Base-by-base conservation (phyloP, 2,888 invertebrate species). In the Hofmannophila pseudospretella region DNA sequence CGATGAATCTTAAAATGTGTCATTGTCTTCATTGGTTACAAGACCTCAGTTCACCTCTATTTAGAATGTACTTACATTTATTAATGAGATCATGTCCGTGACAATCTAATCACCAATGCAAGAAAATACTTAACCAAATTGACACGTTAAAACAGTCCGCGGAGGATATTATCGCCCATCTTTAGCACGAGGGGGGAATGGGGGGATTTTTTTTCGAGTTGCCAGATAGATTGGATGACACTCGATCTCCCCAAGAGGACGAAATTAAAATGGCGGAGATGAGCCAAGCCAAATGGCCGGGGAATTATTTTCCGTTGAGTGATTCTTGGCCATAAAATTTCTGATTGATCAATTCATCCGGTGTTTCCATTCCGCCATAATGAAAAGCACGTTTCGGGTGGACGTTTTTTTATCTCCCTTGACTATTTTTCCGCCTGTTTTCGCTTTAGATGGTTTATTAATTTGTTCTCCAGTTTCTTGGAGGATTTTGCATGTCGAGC, bases 321-420 rank as follows among this genome's bases (percentile, higher is more conserved):
- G 85, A 86, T 86, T 85, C 80, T 69, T 63, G 75, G 64, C 80
- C 84, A 82, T 84, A 84, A 85, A 86, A 84, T 76, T 81, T 80
- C 77, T 84, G 84, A 85, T 84, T 84, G 86, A 86, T 86, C 86
- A 86, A 86, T 86, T 84, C 82, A 84, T 86, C 70, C 78, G 72
- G 69, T 76, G 77, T 79, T 79, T 67, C 76, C 73, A 75, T 78
- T 70, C 60, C 74, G 65, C 58, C 62, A 62, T 85, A 85, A 85
- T 85, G 84, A 85, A 80, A 77, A 75, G 80, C 74, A 74, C 78
- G 79, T 69, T 72, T 62, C 67, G 67, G 66, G 70, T 68, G 64
- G 77, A 71, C 75, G 67, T 58, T 72, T 70, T 67, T 67, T 78
- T 70, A 59, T 45, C 47, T 54, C 72, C 51, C 71, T 14, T n/a